Evolutionary conservation across 2,113 vertebrate species (phyloP), one percentile per base, ranked within the genome.

Genomic region (Oriolus oriolus): DNA sequence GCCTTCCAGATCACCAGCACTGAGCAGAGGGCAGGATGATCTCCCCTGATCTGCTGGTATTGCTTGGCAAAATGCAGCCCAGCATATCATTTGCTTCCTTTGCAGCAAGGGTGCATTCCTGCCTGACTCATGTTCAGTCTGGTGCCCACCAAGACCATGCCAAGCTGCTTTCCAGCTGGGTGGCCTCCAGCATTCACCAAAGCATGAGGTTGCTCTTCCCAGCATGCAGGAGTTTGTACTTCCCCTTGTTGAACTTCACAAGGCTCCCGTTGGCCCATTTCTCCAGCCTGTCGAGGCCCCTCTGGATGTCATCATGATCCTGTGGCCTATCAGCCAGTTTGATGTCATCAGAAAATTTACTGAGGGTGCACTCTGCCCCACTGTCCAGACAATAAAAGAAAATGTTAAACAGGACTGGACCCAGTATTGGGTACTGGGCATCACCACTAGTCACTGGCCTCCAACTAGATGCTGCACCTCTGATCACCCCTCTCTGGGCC

Each of bases 391-490:
- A 68, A 41, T 19, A 61, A 69, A 68, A 69, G 41, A 47, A 76
- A n/a, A 76, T 69, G 7, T 22, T 57, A 57, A 52, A 39, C 1
- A 2, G 20, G 37, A 26, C 8, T 52, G 50, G 42, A 49, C 6
- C 7, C 23, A 63, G 19, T 37, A 24, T 12, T 20, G 35, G 19
- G n/a, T 17, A 13, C 41, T 68, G 22, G 2, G 17, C 17, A 54
- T 61, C 24, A 57, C 8, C 19, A 31, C 21, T 52, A 50, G 26
- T 30, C 35, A 28, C 15, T 79, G 41, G 30, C 11, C 21, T 56
- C 50, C 33, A 70, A 0, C 3, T 16, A 45, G 45, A 28, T 19
- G 18, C 66, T 71, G 31, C 11, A 47, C 5, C 0, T 0, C 35
- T 86, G 26, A 45, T 14, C 45, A 70, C 3, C 4, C 30, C 6